Percentiles rank a stretch among this genome's conserved stretches.
These are phyloP conservation scores for Aphelocoma coerulescens DNA, from an alignment of 2,113 vertebrate species.

Conservation along the genomic window DNA sequence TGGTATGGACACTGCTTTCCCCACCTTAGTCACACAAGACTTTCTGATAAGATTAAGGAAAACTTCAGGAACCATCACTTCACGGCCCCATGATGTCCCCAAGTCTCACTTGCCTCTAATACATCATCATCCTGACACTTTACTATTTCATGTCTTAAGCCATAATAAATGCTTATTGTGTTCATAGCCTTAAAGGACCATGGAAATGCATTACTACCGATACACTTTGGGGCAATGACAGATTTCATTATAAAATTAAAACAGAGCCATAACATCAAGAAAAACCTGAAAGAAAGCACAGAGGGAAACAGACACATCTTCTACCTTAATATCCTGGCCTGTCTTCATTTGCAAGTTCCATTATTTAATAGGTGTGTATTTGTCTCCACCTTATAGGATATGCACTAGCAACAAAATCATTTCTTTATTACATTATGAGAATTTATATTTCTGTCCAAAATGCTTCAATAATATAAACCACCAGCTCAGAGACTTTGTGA, in stretches of 20 bases:
- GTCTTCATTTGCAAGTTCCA: not conserved
- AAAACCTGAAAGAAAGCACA: not conserved
- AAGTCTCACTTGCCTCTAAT: not conserved
- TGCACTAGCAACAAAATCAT: not conserved
- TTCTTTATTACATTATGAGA: not conserved
- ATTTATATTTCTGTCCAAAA: slow-evolving; percentile 2
- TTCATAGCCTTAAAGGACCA: not conserved
- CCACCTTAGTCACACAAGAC: not conserved
- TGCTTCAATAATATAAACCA: not conserved
- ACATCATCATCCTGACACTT: not conserved
- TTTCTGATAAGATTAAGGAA: not conserved
- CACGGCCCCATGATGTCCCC: not conserved
- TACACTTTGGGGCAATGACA: not conserved
- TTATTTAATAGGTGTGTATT: not conserved
- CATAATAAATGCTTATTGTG: not conserved
- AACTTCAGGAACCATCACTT: not conserved
- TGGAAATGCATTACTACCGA: not conserved
- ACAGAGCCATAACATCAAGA: not conserved
- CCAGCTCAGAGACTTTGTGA: not conserved
- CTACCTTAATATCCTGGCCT: not conserved
- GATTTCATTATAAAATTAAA: not conserved
- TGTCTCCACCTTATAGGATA: not conserved
- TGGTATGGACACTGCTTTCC: not conserved
- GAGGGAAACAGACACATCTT: not conserved
- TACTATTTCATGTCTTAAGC: not conserved